Evolutionary conservation across 2,888 invertebrate species (phyloP).

Genomic region (Nemurella pictetii): DNA sequence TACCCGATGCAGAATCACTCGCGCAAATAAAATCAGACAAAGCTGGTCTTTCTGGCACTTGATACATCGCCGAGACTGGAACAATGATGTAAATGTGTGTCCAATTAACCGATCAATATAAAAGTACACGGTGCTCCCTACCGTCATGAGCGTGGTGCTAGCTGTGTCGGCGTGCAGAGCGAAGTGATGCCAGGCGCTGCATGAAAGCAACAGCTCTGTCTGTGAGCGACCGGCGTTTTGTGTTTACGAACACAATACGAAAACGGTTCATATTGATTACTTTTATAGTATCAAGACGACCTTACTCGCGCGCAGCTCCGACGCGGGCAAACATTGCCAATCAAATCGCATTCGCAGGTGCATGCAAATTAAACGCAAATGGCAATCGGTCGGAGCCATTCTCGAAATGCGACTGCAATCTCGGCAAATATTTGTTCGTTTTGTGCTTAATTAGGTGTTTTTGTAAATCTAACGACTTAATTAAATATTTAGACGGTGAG

Average conservation of each 20-base stretch:
- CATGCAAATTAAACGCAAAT: background rate
- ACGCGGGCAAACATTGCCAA: background rate
- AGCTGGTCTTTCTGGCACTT: no score
- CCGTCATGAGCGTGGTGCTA: background rate
- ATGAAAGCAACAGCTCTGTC: background rate
- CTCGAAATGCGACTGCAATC: background rate
- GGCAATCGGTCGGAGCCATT: background rate
- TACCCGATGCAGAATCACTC: no score
- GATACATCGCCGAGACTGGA: no score
- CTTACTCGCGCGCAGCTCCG: background rate
- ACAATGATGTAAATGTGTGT: no score
- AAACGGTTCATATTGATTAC: background rate
- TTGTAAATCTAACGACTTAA: background rate
- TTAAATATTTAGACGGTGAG: background rate
- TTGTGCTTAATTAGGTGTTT: background rate
- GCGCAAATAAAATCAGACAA: no score
- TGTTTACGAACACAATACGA: background rate
- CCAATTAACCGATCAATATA: background rate
- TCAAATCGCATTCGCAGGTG: background rate
- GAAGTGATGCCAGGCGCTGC: background rate
- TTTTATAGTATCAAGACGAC: background rate
- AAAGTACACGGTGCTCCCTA: background rate
- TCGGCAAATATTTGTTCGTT: background rate
- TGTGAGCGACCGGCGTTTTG: background rate
- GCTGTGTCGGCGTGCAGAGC: background rate